A percentile compares a stretch with the other conserved stretches of the same genome.
These are phyloP conservation scores for Orussus abietinus DNA, from an alignment of 1,140 invertebrate genomes.

Conservation along the genomic window DNA sequence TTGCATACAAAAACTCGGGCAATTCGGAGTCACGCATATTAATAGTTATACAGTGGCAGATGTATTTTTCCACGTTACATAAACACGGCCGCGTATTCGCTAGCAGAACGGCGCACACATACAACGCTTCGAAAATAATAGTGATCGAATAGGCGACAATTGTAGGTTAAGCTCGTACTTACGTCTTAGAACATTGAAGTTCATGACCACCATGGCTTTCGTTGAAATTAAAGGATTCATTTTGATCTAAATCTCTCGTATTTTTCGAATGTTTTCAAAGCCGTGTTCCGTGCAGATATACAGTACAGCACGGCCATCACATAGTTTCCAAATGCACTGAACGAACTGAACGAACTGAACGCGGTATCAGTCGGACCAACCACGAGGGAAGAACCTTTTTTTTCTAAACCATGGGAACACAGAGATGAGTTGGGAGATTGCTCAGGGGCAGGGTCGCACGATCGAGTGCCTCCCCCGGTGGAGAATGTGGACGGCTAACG, in stretches of 20 bases:
- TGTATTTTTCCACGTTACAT: conserved; percentile 14
- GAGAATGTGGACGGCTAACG: too few relatives aligned
- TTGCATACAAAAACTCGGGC: too few relatives aligned
- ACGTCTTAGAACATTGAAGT: conserved; percentile 32
- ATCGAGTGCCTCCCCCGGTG: too few relatives aligned
- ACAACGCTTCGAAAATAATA: conserved; percentile 13
- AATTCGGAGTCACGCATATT: background rate
- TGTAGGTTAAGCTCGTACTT: conserved; percentile 22
- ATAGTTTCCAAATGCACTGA: too few relatives aligned
- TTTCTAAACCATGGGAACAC: too few relatives aligned
- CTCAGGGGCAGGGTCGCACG: too few relatives aligned
- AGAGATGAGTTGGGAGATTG: too few relatives aligned
- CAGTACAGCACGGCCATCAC: too few relatives aligned
- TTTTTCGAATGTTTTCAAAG: conserved; percentile 2
- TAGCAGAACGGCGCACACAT: conserved; percentile 7
- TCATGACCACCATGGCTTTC: conserved; percentile 29
- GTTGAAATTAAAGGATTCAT: conserved; percentile 42
- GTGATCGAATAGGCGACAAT: conserved; percentile 14
- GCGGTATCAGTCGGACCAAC: too few relatives aligned
- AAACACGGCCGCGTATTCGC: conserved; percentile 9
- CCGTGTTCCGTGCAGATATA: too few relatives aligned
- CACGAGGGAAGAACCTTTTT: too few relatives aligned
- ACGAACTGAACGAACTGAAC: too few relatives aligned
- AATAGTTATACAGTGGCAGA: background rate
- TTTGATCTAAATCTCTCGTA: conserved; percentile 7